Conservation (phyloP, 2,888 invertebrate genomes). For the Agapostemon virescens region DNA sequence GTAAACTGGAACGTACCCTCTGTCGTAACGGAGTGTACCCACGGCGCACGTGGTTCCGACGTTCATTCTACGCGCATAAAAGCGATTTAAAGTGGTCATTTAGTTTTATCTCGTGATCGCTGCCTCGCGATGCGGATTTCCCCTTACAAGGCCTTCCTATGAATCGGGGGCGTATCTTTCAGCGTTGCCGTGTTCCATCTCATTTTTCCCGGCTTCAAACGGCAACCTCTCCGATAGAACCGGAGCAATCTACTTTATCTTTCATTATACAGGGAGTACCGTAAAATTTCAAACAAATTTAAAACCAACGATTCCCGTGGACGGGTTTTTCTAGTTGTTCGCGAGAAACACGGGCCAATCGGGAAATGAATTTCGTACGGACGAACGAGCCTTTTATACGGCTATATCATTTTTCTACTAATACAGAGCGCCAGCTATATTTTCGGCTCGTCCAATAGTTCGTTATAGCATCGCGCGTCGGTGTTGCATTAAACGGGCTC, state of each 20-base stretch:
- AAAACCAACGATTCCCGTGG: too few relatives aligned
- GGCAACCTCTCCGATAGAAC: background rate
- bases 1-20: slow-evolving; percentile 17
- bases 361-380: too few relatives aligned
- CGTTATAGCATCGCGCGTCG: too few relatives aligned
- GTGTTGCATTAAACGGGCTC: background rate
- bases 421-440: too few relatives aligned
- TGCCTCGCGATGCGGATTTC: slow-evolving; percentile 17
- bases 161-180: slow-evolving; percentile 12
- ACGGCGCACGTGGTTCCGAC: slow-evolving; percentile 40
- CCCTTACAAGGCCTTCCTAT: slow-evolving; percentile 1
- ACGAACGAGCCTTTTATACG: too few relatives aligned
- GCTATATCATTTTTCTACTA: too few relatives aligned
- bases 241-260: background rate
- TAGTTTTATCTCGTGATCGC: slow-evolving; percentile 43
- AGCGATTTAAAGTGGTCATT: slow-evolving; percentile 45
- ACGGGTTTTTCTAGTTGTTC: too few relatives aligned
- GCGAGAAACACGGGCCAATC: too few relatives aligned
- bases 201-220: background rate
- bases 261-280: too few relatives aligned
- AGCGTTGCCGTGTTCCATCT: background rate
- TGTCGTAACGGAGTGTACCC: slow-evolving; percentile 46
- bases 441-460: too few relatives aligned
- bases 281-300: too few relatives aligned
- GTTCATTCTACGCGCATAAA: slow-evolving; percentile 21